Base-by-base conservation (phyloP, 2,113 vertebrate genomes). In the Centropus bengalensis region DNA sequence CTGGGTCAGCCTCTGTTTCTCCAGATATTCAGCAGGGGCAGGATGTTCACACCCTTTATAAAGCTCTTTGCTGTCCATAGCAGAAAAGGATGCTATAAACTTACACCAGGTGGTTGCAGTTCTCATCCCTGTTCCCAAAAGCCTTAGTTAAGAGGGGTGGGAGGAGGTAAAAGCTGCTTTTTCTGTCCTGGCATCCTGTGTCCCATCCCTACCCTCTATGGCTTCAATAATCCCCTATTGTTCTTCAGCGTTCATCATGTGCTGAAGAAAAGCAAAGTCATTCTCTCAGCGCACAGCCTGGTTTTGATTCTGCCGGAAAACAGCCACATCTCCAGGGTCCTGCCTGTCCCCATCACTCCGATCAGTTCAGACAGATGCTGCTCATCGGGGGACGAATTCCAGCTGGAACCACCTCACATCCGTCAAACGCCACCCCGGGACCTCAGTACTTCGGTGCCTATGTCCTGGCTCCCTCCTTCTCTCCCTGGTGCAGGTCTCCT, bases 1-100 rank as follows among this genome's bases (percentile, higher is more conserved):
- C 18, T 4, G 30, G 12, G 4, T 9, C 2, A 0, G 68, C 42
- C 45, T 63, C 75, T 19, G 26, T 30, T 68, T 60, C 89, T 76
- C 52, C 56, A 32, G 70, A 9, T 9, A 6, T 1, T 4, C 42
- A 38, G 38, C 24, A 16, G 42, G 8, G 55, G 16, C 60, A 14
- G 1, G 64, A 4, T 23, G 55, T 44, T 40, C 1, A 0, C 40
- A 8, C 4, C 16, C 36, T 40, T 5, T 64, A 12, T 14, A 15
- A 40, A 84, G 51, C 6, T 81, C 32, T 58, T 12, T 17, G 54
- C 45, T 38, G 27, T 3, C 15, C 0, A 1, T 0, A 0, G 73
- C 17, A 55, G 32, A 12, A 78, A 36, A 56, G 12, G 23, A 20
- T 70, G 68, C 59, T 63, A 14, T 3, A 36, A 62, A 13, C 12